phyloP scores from a whole-genome alignment of 2,888 invertebrate genomes.

The Pristionchus exspectatus region DNA sequence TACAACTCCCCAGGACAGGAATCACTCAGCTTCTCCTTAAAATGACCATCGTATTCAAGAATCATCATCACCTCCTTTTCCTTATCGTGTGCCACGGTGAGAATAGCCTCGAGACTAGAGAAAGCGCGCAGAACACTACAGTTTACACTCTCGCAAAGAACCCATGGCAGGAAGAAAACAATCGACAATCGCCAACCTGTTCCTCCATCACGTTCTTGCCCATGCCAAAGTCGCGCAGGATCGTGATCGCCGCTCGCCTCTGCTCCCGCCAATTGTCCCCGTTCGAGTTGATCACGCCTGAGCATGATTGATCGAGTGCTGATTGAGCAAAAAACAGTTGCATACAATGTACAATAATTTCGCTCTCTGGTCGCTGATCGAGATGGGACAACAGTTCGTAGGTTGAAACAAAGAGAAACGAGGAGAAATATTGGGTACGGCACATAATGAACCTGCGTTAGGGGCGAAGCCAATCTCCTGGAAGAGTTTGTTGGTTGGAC shows the following conservation, averaged over 20 bases:
- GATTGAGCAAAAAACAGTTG: too few species aligned
- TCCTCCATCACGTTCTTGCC: conserved; percentile 48
- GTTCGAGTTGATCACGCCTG: conserved; percentile 3
- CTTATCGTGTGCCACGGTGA: background rate
- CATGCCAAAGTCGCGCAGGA: conserved; percentile 42
- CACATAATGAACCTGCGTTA: background rate
- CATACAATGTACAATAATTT: too few species aligned
- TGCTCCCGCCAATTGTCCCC: conserved; percentile 47
- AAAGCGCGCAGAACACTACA: background rate
- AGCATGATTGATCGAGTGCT: too few species aligned
- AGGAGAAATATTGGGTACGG: too few species aligned
- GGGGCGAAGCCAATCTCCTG: background rate
- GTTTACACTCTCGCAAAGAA: background rate
- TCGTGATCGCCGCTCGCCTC: background rate
- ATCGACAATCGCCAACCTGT: background rate
- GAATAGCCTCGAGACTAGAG: too few species aligned
- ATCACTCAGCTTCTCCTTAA: too few species aligned
- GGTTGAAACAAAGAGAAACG: too few species aligned
- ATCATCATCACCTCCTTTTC: background rate
- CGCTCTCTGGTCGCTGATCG: too few species aligned
- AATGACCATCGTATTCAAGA: too few species aligned
- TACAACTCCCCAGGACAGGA: too few species aligned
- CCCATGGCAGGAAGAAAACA: too few species aligned
- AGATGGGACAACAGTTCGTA: too few species aligned
- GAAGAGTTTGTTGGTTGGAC: background rate